Base-by-base conservation (phyloP, 2,797 vertebrate species). In the Rhadinocentrus ornatus region DNA sequence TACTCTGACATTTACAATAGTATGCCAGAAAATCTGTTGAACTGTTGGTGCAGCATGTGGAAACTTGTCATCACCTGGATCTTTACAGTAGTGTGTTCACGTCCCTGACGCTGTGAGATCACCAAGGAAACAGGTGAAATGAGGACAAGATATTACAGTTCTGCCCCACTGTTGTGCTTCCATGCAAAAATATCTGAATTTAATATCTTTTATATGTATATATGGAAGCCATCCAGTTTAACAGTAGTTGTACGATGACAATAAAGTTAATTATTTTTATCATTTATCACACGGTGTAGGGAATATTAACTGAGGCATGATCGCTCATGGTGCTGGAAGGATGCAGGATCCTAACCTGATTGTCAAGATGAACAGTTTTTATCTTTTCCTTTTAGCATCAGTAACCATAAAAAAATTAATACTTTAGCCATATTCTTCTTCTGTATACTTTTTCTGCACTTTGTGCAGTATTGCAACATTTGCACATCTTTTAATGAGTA, bases 31-130 rank as follows among this genome's bases (percentile, higher is more conserved):
- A 41, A 15, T 68, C n/a, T 35, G 65, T 24, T 35, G 65, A 29
- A 37, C 82, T 63, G 73, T 55, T 2, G 55, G 55, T 22, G 59
- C 20, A 57, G 66, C 58, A 50, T 74, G 80, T 87, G 66, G 48
- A 64, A 67, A 27, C 76, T 82, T 83, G 66, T 74, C 66, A 26
- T 62, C 35, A 31, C 52, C 62, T n/a, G 31, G n/a, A 50, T n/a
- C 8, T n/a, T 20, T 22, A 4, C 46, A 9, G 48, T 24, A 22
- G 11, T 52, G 61, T 44, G 53, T 50, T 20, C 20, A 54, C 71
- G 50, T 72, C 32, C 16, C 46, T 27, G 6, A 29, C 64, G 62
- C 44, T 53, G 77, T 62, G 61, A 66, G 34, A 73, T 34, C 57
- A 27, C 58, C 5, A 9, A 27, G 22, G 67, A 67, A 66, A 59